Percentiles rank a stretch among this genome's conserved stretches.
phyloP scores from a whole-genome alignment of 2,113 vertebrate species.

The Sitta europaea region DNA sequence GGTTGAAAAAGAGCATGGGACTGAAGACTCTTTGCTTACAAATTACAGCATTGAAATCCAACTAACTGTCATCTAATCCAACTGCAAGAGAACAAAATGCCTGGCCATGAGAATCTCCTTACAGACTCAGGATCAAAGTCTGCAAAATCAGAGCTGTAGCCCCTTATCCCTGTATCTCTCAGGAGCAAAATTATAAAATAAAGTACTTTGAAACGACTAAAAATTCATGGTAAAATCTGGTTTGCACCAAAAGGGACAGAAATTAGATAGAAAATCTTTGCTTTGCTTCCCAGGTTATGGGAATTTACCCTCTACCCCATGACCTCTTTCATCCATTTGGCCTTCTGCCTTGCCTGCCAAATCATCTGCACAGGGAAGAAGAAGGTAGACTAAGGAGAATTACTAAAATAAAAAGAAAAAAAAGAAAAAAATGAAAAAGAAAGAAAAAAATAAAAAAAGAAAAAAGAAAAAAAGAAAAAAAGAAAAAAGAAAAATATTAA shows the following conservation, averaged over 20 bases:
- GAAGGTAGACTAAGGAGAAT: not conserved
- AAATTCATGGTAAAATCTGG: not conserved
- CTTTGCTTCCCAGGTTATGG: not conserved
- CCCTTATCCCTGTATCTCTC: not conserved
- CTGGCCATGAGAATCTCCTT: not conserved
- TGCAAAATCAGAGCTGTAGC: not conserved
- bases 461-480: rapidly evolving
- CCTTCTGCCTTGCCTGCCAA: not conserved
- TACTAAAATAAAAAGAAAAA: not conserved
- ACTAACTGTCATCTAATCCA: not conserved
- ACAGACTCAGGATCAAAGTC: not conserved
- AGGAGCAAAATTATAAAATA: not conserved
- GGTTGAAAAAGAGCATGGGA: not conserved
- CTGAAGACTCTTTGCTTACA: not conserved
- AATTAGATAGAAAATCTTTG: not conserved
- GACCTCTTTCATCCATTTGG: not conserved
- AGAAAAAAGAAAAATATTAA: no score
- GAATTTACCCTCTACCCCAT: not conserved
- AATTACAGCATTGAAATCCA: not conserved
- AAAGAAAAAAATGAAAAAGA: rapidly evolving
- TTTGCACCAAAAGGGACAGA: not conserved
- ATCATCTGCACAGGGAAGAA: not conserved
- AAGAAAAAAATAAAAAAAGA: not conserved
- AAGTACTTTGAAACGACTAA: not conserved
- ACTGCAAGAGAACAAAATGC: not conserved